phyloP scores from a whole-genome alignment of 2,797 vertebrate genomes.

The Bradypodion ventrale region DNA sequence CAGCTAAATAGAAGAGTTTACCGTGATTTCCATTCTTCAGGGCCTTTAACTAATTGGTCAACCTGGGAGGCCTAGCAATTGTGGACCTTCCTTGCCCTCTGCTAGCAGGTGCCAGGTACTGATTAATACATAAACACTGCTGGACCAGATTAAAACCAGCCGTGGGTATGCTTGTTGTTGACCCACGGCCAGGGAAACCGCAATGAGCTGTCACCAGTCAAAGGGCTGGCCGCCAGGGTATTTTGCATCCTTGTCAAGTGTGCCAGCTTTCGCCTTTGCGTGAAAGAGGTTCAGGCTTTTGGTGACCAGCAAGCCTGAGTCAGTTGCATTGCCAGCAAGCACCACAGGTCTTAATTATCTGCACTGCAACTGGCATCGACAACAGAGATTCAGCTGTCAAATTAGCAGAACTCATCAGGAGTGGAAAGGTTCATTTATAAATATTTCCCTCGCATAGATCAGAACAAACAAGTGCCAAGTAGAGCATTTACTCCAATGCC shows the following conservation, averaged over 20 bases:
- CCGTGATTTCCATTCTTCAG: not conserved
- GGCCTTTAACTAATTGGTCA: not conserved
- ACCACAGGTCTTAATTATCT: conserved; percentile 16
- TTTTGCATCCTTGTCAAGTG: not conserved
- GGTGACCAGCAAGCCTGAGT: not conserved
- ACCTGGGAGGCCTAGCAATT: not conserved
- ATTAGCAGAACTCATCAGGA: conserved; percentile 18
- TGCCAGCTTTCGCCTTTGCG: not conserved
- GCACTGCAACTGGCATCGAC: conserved; percentile 4
- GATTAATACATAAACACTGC: not conserved
- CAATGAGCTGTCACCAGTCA: not conserved
- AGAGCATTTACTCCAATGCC: conserved; percentile 55
- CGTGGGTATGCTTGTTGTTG: not conserved
- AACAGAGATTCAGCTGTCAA: conserved; percentile 34
- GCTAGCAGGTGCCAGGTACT: not conserved
- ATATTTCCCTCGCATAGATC: conserved; percentile 21
- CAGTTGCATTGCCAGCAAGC: not conserved
- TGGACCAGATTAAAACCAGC: not conserved
- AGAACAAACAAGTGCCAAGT: conserved; percentile 15
- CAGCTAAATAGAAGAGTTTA: too few species aligned
- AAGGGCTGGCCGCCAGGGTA: not conserved
- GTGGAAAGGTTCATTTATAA: conserved; percentile 37
- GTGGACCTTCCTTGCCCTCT: conserved; percentile 41
- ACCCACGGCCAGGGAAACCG: not conserved
- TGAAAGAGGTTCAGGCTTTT: not conserved